Evolutionary conservation across 1,140 invertebrate genomes (phyloP).

Genomic region (Mizuhopecten yessoensis): DNA sequence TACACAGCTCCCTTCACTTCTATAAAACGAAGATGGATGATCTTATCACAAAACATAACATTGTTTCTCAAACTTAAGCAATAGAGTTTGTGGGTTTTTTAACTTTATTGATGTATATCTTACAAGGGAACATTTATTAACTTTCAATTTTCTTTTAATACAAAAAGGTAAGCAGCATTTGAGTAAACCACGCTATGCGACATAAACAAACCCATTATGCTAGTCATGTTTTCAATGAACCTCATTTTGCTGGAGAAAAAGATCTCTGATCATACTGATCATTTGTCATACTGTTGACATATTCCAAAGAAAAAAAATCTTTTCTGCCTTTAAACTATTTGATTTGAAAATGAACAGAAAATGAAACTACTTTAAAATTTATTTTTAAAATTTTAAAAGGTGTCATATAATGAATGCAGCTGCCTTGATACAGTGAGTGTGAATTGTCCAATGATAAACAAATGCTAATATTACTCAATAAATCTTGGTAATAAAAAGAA

Average conservation of each 20-base stretch:
- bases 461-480: not conserved
- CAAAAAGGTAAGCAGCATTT: too few species aligned
- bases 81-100: too few species aligned
- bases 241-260: too few species aligned
- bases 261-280: too few species aligned
- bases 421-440: not conserved
- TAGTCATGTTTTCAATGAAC: too few species aligned
- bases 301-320: not conserved
- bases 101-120: too few species aligned
- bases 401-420: not conserved
- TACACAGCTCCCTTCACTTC: not conserved
- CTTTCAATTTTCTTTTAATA: too few species aligned
- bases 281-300: not conserved
- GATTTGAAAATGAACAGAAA: not conserved
- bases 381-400: not conserved
- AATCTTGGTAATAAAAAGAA: conserved; percentile 5
- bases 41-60: not conserved
- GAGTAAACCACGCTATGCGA: too few species aligned
- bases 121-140: too few species aligned
- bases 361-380: not conserved
- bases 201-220: too few species aligned
- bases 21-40: not conserved
- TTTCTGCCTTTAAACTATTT: not conserved
- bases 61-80: not conserved
- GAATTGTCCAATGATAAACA: not conserved